Evolutionary conservation across 2,888 invertebrate genomes (phyloP), one percentile per base, ranked within the genome.

Genomic region (Nomada ruficornis): DNA sequence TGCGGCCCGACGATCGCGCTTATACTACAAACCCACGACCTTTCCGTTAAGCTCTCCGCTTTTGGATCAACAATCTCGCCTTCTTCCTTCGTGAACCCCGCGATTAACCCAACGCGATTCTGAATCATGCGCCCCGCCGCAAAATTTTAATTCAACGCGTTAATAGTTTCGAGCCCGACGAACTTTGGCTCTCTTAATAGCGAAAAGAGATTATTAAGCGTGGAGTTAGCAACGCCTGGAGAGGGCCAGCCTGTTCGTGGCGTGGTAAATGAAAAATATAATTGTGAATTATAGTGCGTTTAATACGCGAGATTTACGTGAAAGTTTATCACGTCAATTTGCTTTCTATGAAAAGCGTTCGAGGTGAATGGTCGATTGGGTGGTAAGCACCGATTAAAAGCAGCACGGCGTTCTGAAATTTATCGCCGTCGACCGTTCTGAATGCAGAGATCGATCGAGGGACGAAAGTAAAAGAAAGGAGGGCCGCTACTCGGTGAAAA

Each of bases 1-100:
- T 89, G 89, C 88, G 87, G 82, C 80, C 84, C 85, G 86, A 85
- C 89, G 89, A 89, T 89, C 88, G 72, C 85, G 83, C 82, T 80
- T 75, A 71, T 73, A 69, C 77, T 80, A 73, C 71, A 65, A 52
- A 59, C 83, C 82, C 62, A 60, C 65, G 76, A 79, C 84, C 77
- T 77, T 70, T 64, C 78, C 79, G 42, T 77, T 77, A 80, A 85
- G 82, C 79, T 69, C 68, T 64, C 76, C 75, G 55, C 55, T 79
- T 63, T 59, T 67, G 62, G 78, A 82, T 85, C 82, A 80, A 76
- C 75, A 80, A 55, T 52, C 70, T 65, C 77, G 18, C 55, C 44
- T 82, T 64, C 73, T 83, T 84, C 77, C 76, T 71, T 82, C 62
- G 68, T 23, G 64, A 57, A 67, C 23, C 68, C 57, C 23, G 60